Conservation (phyloP, 2,113 vertebrate genomes). For the Nothobranchius kuhntae region DNA sequence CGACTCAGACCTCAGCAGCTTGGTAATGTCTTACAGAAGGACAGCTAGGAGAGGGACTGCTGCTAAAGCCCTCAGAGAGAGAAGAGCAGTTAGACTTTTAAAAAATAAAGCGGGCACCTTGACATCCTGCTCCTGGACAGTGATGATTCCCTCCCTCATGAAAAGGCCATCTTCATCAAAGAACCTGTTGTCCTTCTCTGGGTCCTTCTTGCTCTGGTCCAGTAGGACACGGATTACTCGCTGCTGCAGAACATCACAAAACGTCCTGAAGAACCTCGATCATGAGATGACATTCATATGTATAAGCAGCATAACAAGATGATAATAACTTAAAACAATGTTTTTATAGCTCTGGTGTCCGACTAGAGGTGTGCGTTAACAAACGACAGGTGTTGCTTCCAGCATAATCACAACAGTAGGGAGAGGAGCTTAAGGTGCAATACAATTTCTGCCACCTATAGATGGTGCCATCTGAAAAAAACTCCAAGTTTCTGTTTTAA, state of each 20-base stretch:
- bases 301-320: too few relatives aligned
- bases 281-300: neutral
- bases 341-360: too few relatives aligned
- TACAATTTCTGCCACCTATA: too few relatives aligned
- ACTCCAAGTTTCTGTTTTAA: too few relatives aligned
- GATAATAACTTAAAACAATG: too few relatives aligned
- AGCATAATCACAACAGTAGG: too few relatives aligned
- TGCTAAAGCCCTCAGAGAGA: neutral
- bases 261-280: conserved; percentile 81
- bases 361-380: too few relatives aligned
- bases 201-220: conserved; percentile 96
- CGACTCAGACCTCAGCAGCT: conserved; percentile 89
- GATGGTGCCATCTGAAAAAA: too few relatives aligned
- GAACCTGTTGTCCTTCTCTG: conserved; percentile 91
- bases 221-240: conserved; percentile 91
- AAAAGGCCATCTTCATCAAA: conserved; percentile 95
- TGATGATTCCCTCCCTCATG: conserved; percentile 96
- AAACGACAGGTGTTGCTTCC: too few relatives aligned
- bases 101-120: conserved; percentile 78
- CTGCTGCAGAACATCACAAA: conserved; percentile 91
- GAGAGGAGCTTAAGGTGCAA: too few relatives aligned
- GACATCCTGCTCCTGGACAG: conserved; percentile 89
- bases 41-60: neutral
- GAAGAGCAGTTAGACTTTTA: too few relatives aligned
- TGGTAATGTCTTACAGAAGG: conserved; percentile 84